Evolutionary conservation across 2,113 vertebrate genomes (phyloP), one percentile per base, ranked within the genome.

Genomic region (Tachuris rubrigastra): DNA sequence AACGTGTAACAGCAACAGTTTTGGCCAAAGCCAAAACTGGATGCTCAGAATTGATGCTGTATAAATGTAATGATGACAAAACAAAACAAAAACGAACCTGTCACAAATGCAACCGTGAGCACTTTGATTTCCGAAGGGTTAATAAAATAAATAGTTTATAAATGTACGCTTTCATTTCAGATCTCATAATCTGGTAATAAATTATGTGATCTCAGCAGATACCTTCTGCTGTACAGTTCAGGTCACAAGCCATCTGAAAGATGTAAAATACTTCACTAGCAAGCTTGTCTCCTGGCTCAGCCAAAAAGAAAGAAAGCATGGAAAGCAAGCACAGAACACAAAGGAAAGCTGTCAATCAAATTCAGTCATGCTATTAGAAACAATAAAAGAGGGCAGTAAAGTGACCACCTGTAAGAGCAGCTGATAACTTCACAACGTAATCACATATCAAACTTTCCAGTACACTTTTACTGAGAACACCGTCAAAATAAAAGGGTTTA

Each of bases 151-250:
- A 97, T 85, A 93, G 72, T 96, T 62, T 95, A 90, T 82, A 96
- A 96, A 90, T 59, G 84, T 93, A 96, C 92, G 95, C 76, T 96
- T 97, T 97, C 90, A 93, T 88, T 97, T 98, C 96, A 97, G 98
- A 98, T 99, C 98, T 98, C 98, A 98, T 98, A 99, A 99, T 98
- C 97, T 97, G 89, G 90, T 90, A 96, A 97, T 95, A 98, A 98
- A 98, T 98, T 98, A 98, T 98, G 98, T 98, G 98, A 99, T 98
- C 98, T 98, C 98, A 99, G 99, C 98, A 99, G 99, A 99, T 99
- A 99, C 99, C 99, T 99, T 99, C 99, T 98, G 99, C 99, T 98
- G 99, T 99, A 99, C 99, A 99, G 99, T 99, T 99, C 98, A 97
- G 98, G 99, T 99, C 99, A 98, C 99, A 99, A 98, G 99, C 98